phyloP scores from a whole-genome alignment of 2,113 vertebrate genomes.

The Pyxicephalus adspersus region DNA sequence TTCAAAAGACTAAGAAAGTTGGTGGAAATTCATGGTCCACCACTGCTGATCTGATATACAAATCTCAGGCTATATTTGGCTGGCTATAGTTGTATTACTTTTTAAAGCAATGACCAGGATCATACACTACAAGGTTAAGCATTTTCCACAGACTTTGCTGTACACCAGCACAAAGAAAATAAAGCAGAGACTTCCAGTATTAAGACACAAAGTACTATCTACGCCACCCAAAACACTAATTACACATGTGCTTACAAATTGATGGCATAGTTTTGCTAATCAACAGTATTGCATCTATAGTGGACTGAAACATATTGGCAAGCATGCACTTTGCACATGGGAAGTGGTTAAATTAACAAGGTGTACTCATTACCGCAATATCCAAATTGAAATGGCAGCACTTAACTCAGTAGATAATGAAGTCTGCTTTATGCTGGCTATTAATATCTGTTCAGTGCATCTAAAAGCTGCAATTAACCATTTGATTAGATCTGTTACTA shows the following conservation, averaged over 20 bases:
- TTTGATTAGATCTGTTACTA: conserved; percentile 54
- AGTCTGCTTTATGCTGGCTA: conserved; percentile 53
- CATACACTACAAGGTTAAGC: too few relatives aligned
- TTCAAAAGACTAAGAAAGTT: too few relatives aligned
- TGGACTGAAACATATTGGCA: conserved; percentile 38
- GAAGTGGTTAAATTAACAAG: conserved; percentile 41
- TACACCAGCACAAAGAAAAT: too few relatives aligned
- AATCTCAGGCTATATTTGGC: too few relatives aligned
- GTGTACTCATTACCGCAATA: conserved; percentile 43
- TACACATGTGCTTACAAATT: conserved; percentile 26
- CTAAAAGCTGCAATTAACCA: conserved; percentile 57
- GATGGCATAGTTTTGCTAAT: conserved; percentile 29
- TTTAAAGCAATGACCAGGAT: too few relatives aligned
- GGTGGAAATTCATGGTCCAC: too few relatives aligned
- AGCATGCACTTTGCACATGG: conserved; percentile 18
- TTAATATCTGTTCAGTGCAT: conserved; percentile 54
- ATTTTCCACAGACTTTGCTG: too few relatives aligned
- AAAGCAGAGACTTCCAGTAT: neutral
- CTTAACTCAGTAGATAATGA: conserved; percentile 50
- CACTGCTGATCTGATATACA: too few relatives aligned
- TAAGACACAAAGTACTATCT: neutral
- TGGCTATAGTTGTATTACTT: too few relatives aligned
- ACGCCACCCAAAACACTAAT: neutral
- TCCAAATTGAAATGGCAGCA: conserved; percentile 40
- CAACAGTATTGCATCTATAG: conserved; percentile 21